Evolutionary conservation across 1,140 invertebrate genomes (phyloP).

Genomic region (Hermetia illucens): DNA sequence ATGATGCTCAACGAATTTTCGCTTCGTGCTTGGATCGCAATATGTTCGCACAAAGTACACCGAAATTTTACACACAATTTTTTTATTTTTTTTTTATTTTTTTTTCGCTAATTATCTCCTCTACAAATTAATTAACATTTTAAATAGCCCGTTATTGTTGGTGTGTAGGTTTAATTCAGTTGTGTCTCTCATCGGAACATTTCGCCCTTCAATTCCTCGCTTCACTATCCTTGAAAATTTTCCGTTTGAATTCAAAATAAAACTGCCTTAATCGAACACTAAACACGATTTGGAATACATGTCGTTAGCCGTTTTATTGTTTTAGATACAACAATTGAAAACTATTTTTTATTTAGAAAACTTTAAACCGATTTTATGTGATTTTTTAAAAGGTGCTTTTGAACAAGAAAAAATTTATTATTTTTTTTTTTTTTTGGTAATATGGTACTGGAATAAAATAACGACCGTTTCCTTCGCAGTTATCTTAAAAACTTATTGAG

Average conservation of each 20-base stretch:
- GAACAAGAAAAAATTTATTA: neutral
- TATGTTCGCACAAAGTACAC: neutral
- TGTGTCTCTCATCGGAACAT: too few species aligned
- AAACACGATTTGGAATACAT: too few species aligned
- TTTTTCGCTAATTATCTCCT: too few species aligned
- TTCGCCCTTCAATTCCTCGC: too few species aligned
- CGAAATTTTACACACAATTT: neutral
- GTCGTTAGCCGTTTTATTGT: neutral
- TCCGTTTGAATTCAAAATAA: too few species aligned
- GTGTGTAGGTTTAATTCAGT: too few species aligned
- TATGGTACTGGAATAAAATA: neutral
- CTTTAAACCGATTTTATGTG: neutral
- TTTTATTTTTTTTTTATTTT: neutral
- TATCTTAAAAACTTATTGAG: constrained; percentile 1
- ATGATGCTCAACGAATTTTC: neutral
- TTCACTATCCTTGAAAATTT: too few species aligned
- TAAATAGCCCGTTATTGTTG: too few species aligned
- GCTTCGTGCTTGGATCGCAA: neutral
- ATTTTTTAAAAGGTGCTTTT: neutral
- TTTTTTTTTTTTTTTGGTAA: neutral
- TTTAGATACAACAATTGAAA: neutral
- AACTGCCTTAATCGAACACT: too few species aligned
- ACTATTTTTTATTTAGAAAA: neutral
- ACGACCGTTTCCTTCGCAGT: neutral
- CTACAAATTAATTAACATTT: too few species aligned